Evolutionary conservation across 2,888 invertebrate genomes (phyloP).

Genomic region (Ormia ochracea): DNA sequence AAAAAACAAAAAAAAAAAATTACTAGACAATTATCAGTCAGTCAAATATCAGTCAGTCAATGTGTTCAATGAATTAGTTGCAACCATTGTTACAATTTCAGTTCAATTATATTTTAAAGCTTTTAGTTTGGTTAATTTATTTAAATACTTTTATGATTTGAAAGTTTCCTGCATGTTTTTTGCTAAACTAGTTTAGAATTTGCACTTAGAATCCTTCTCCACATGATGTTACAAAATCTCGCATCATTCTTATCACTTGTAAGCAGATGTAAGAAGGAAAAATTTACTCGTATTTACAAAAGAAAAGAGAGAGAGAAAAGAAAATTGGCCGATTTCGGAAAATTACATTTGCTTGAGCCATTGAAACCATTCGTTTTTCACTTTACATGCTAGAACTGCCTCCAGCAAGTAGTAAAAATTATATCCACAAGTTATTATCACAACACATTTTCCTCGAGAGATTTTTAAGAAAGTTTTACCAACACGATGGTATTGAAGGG

Average conservation of each 20-base stretch:
- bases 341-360: slow-evolving; percentile 38
- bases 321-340: background rate
- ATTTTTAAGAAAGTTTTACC: background rate
- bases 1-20: slow-evolving; percentile 25
- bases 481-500: background rate
- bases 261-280: slow-evolving; percentile 32
- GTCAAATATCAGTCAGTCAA: slow-evolving; percentile 40
- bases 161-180: slow-evolving; percentile 52
- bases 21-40: slow-evolving; percentile 31
- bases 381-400: background rate
- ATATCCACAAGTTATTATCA: background rate
- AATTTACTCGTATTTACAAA: too few species aligned
- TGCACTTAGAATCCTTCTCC: slow-evolving; percentile 28
- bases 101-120: slow-evolving; percentile 15
- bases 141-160: background rate
- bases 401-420: slow-evolving; percentile 10
- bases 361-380: background rate
- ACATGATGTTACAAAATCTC: background rate
- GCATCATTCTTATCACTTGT: background rate
- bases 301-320: too few species aligned
- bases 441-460: too few species aligned
- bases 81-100: slow-evolving; percentile 42
- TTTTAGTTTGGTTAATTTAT: slow-evolving; percentile 20
- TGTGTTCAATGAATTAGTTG: slow-evolving; percentile 59
- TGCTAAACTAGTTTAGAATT: slow-evolving; percentile 51